phyloP scores from a whole-genome alignment of 2,888 invertebrate species.

The Diploptera punctata region DNA sequence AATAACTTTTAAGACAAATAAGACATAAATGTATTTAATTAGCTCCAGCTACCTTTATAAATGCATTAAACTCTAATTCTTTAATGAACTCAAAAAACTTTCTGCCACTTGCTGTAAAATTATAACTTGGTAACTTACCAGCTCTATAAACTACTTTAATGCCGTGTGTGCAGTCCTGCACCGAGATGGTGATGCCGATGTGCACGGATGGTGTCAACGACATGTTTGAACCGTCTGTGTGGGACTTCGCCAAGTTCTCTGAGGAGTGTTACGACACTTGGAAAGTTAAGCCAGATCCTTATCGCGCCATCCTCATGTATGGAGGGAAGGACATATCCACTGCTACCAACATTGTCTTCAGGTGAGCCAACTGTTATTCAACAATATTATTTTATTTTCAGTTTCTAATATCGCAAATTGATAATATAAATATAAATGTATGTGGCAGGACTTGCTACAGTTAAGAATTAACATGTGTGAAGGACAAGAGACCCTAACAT shows the following conservation, averaged over 20 bases:
- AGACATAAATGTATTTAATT: too few species aligned
- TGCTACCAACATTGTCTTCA: slow-evolving; percentile 66
- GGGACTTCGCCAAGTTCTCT: slow-evolving; percentile 73
- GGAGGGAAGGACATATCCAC: slow-evolving; percentile 76
- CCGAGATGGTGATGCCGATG: slow-evolving; percentile 97
- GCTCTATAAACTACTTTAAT: background rate
- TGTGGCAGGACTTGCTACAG: too few species aligned
- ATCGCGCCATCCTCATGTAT: slow-evolving; percentile 75
- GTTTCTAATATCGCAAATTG: too few species aligned
- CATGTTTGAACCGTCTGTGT: slow-evolving; percentile 81
- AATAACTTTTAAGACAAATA: too few species aligned
- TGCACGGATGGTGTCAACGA: slow-evolving; percentile 78
- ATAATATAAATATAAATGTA: too few species aligned
- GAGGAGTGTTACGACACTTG: slow-evolving; percentile 73
- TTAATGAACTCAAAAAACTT: too few species aligned
- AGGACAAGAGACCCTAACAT: too few species aligned
- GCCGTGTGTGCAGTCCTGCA: slow-evolving; percentile 73
- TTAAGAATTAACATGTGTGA: too few species aligned
- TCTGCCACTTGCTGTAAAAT: background rate
- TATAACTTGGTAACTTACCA: background rate
- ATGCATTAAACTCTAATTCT: too few species aligned
- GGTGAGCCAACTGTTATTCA: too few species aligned
- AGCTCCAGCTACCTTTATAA: too few species aligned
- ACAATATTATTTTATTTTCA: too few species aligned
- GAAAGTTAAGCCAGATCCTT: slow-evolving; percentile 68